These are phyloP conservation scores for Cremastinae sp. DNA, from an alignment of 2,888 invertebrate species.

Conservation along the genomic window DNA sequence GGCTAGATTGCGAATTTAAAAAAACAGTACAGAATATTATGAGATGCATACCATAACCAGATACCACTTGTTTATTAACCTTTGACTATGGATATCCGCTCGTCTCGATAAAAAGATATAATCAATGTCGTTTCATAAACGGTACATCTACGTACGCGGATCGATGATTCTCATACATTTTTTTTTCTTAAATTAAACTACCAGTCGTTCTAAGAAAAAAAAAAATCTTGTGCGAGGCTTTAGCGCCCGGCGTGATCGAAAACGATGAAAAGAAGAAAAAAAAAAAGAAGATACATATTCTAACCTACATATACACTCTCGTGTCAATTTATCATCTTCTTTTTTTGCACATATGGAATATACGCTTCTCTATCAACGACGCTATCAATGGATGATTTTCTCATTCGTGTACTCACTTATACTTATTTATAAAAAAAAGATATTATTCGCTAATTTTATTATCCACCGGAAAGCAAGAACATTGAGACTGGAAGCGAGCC, in stretches of 20 bases:
- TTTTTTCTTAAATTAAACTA: slow-evolving; percentile 3
- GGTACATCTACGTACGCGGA: not conserved
- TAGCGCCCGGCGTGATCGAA: not conserved
- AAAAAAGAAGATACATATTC: slow-evolving; percentile 1
- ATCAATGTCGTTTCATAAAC: slow-evolving; percentile 7
- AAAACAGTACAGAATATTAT: slow-evolving; percentile 22
- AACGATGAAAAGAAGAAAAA: not conserved
- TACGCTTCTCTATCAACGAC: not conserved
- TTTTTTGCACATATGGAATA: slow-evolving; percentile 20
- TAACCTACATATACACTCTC: not conserved
- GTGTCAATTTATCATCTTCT: not conserved
- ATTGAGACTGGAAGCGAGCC: slow-evolving; percentile 30
- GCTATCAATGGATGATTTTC: not conserved
- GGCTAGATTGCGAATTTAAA: not conserved
- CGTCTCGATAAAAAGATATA: slow-evolving; percentile 1
- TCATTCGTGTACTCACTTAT: not conserved
- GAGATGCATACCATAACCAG: slow-evolving; percentile 25
- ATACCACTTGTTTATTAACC: slow-evolving; percentile 19
- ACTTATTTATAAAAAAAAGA: slow-evolving; percentile 12
- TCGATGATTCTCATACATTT: not conserved
- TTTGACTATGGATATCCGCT: not conserved
- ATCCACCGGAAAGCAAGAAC: slow-evolving; percentile 14
- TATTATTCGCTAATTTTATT: not conserved
- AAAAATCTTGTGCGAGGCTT: slow-evolving; percentile 31
- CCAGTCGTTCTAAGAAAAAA: slow-evolving; percentile 25